Base-by-base conservation (phyloP, 2,888 invertebrate species). In the Trissonchulus sp. region DNA sequence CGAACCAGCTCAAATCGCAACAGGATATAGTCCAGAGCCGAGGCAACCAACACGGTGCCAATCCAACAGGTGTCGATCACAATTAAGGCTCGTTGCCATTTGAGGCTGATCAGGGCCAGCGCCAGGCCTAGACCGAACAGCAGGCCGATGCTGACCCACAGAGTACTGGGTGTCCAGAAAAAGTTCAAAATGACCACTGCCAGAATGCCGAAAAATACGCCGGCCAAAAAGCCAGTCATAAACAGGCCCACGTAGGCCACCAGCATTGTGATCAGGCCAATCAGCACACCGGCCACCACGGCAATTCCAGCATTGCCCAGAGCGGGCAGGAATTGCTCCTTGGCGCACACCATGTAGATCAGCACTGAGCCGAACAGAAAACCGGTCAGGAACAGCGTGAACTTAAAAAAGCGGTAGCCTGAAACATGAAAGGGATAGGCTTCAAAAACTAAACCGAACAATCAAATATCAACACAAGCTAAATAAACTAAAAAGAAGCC, bases 391-490 rank as follows among this genome's bases (percentile, higher is more conserved):
- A 93, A 93, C 90, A 93, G 92, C 77, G 91, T 90, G 23, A 92
- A 92, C 85, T 93, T 92, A 86, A 93, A 91, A 85, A 92, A 93
- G 78, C 93, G 89, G 86, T 93, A 93, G 75, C 93, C 93, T 92
- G 88, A 38, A 78, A 88, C 85, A 80, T 74, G 77, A 73, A 60
- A 77, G 74, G 38, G 36, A 34, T 48, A 72, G 30, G 30, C 23
- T 37, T 37, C 28, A 33, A 2, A 62, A 3, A 75, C 8, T 8
- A 15, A 48, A 48, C 48, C 23, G 8, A 48, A 48, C 23, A 48
- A 48, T 15, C 8, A 48, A 48, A 8, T 48, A 48, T 48, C 8
- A 48, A 23, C n/a, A 33, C 28, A 71, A 73, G 73, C n/a, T 23
- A 2, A 30, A 73, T 31, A 23, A n/a, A n/a, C n/a, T n/a, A n/a